phyloP scores from a whole-genome alignment of 2,797 vertebrate species.

The Neosilurus mollespiculum region DNA sequence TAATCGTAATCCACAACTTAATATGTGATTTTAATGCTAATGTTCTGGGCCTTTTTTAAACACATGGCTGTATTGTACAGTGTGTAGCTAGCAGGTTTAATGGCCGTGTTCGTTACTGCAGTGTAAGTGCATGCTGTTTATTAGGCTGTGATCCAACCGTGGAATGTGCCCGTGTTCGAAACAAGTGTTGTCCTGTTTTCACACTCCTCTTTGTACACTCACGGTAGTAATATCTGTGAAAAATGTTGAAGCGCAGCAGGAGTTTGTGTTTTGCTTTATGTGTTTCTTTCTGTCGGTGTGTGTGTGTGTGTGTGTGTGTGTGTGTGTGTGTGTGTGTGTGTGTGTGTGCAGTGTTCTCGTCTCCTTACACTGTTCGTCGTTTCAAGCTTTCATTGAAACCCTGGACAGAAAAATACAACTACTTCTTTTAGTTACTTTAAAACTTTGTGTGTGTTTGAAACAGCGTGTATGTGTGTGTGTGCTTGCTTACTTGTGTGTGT shows the following conservation, averaged over 20 bases:
- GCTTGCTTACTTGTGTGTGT: too few species aligned
- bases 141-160: background rate
- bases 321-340: too few species aligned
- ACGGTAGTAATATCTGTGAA: background rate
- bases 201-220: background rate
- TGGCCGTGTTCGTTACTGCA: background rate
- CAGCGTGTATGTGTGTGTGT: background rate
- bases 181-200: background rate
- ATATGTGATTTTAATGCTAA: background rate
- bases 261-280: background rate
- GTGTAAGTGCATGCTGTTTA: background rate
- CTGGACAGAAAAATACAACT: background rate
- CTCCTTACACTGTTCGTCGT: background rate
- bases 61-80: background rate
- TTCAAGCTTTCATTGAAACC: background rate
- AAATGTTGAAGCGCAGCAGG: background rate
- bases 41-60: background rate
- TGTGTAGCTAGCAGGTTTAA: background rate
- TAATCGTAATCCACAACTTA: background rate
- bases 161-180: background rate
- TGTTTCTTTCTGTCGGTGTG: too few species aligned
- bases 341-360: background rate
- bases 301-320: too few species aligned
- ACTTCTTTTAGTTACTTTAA: background rate
- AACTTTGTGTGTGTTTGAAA: fast-evolving